Evolutionary conservation across 1,140 invertebrate species (phyloP).

Genomic region (Globodera rostochiensis): DNA sequence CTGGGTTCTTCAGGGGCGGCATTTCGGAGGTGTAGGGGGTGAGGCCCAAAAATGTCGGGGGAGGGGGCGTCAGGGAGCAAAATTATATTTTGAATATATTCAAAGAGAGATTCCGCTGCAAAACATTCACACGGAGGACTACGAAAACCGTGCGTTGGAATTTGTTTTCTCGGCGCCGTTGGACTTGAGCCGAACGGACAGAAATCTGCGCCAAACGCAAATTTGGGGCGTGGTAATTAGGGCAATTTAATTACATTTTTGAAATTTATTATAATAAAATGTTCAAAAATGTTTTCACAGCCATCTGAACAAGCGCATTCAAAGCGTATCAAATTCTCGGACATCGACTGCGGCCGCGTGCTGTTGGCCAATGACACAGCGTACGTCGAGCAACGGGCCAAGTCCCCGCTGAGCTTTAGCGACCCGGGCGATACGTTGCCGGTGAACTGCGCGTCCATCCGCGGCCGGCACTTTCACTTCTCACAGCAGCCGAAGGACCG

Average conservation of each 20-base stretch:
- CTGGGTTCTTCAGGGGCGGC: too few relatives aligned
- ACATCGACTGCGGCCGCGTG: slow-evolving; percentile 17
- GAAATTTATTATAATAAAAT: too few relatives aligned
- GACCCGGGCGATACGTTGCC: slow-evolving; percentile 20
- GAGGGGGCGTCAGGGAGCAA: too few relatives aligned
- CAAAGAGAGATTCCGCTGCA: background rate
- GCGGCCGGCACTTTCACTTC: slow-evolving; percentile 5
- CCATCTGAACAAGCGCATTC: too few relatives aligned
- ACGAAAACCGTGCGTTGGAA: background rate
- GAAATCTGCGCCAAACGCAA: background rate
- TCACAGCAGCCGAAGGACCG: slow-evolving; percentile 35
- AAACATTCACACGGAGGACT: background rate
- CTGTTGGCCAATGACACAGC: slow-evolving; percentile 16
- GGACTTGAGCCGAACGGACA: background rate
- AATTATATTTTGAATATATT: background rate
- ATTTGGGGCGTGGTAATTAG: background rate
- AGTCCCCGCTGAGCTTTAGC: background rate
- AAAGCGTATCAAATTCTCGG: too few relatives aligned
- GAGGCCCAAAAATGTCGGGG: too few relatives aligned
- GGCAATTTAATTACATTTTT: too few relatives aligned
- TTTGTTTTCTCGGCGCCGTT: background rate
- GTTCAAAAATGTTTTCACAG: too few relatives aligned
- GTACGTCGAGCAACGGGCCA: slow-evolving; percentile 20
- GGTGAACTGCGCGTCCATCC: slow-evolving; percentile 27
- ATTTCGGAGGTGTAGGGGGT: too few relatives aligned